Conservation (phyloP, 2,797 vertebrate species). For the Coregonus suidteri region DNA sequence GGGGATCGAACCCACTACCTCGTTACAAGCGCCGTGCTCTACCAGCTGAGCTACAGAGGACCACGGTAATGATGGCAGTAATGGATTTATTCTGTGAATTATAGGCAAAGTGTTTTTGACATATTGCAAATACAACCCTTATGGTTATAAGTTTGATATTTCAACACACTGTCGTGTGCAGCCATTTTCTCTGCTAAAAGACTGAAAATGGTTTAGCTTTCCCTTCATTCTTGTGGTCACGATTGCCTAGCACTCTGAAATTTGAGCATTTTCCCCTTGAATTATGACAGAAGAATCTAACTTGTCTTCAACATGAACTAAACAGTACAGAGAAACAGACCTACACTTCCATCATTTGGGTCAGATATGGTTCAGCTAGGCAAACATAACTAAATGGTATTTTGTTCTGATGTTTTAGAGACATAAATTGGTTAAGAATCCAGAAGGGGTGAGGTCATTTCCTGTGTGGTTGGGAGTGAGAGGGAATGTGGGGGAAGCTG, state of each 20-base stretch:
- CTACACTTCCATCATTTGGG: conserved; percentile 5
- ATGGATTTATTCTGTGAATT: conserved; percentile 20
- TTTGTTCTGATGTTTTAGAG: conserved; percentile 48
- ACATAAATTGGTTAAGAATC: conserved; percentile 34
- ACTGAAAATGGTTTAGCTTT: conserved; percentile 39
- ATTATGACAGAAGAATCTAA: conserved; percentile 38
- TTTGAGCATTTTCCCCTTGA: conserved; percentile 37
- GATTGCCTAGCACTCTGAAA: conserved; percentile 43
- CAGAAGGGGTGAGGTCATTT: conserved; percentile 51
- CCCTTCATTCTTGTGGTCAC: conserved; percentile 53
- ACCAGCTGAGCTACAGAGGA: too few relatives aligned
- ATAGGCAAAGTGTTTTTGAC: conserved; percentile 22
- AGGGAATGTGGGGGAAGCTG: conserved; percentile 28
- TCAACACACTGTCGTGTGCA: conserved; percentile 33
- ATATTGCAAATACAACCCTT: conserved; percentile 8
- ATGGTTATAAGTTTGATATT: conserved; percentile 19
- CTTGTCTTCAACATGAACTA: conserved; percentile 42
- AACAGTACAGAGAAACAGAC: conserved; percentile 37
- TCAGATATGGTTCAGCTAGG: conserved; percentile 26
- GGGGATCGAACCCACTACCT: too few relatives aligned
- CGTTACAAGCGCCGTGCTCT: too few relatives aligned
- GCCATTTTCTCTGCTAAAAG: conserved; percentile 28
- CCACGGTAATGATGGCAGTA: conserved; percentile 25
- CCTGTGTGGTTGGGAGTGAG: conserved; percentile 41
- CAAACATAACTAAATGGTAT: conserved; percentile 31